phyloP scores from a whole-genome alignment of 2,888 invertebrate genomes.

The Schrankia costaestrigalis region DNA sequence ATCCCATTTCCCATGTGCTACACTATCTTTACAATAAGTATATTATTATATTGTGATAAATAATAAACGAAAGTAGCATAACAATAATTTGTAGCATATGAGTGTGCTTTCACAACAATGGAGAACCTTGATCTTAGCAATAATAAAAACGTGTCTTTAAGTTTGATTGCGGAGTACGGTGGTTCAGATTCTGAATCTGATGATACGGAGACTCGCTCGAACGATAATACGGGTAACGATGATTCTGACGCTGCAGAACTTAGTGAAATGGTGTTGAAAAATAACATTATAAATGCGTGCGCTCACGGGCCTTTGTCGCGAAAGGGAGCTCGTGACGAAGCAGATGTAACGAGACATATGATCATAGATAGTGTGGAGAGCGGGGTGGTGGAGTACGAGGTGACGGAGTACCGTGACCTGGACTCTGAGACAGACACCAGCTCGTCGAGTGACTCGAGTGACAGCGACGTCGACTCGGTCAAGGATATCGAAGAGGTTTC shows the following conservation, averaged over 20 bases:
- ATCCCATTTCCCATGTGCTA: constrained; percentile 25
- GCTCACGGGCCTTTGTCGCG: constrained; percentile 69
- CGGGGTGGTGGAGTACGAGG: constrained; percentile 69
- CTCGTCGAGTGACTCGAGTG: constrained; percentile 60
- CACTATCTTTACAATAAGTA: constrained; percentile 13
- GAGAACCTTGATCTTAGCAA: constrained; percentile 67
- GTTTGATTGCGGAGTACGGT: constrained; percentile 72
- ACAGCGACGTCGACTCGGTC: constrained; percentile 69
- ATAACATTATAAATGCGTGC: constrained; percentile 76
- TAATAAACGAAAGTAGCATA: constrained; percentile 15
- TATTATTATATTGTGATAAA: constrained; percentile 9
- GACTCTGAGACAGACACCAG: constrained; percentile 53
- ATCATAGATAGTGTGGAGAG: constrained; percentile 69
- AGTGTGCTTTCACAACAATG: constrained; percentile 50
- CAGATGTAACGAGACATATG: constrained; percentile 64
- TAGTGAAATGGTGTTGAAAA: constrained; percentile 75
- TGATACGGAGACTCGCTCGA: constrained; percentile 55
- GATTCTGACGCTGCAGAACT: constrained; percentile 65
- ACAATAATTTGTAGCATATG: constrained; percentile 33
- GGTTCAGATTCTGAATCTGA: constrained; percentile 72
- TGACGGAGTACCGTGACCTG: constrained; percentile 66
- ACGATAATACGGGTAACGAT: constrained; percentile 50
- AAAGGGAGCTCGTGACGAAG: constrained; percentile 45
- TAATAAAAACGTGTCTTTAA: constrained; percentile 73
- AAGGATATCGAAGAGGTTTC: constrained; percentile 69